These are phyloP conservation scores for Drosophila suboccidentalis DNA, from an alignment of 2,888 invertebrate genomes.

Conservation along the genomic window DNA sequence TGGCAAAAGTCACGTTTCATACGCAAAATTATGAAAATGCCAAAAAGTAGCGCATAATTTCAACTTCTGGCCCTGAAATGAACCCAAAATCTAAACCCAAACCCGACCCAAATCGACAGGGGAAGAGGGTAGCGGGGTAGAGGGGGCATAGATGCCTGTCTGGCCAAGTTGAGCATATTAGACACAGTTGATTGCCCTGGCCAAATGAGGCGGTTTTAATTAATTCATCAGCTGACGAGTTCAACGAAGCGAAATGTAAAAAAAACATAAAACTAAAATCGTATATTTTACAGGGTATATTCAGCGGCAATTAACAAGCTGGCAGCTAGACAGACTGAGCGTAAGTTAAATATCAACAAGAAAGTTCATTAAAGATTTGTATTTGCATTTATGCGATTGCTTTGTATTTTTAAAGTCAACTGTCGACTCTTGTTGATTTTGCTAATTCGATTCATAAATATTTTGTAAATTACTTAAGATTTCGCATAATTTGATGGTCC, in stretches of 20 bases:
- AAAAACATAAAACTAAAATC: slow-evolving; percentile 31
- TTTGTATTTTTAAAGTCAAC: slow-evolving; percentile 7
- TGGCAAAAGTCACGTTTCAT: slow-evolving; percentile 75
- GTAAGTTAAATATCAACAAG: slow-evolving; percentile 51
- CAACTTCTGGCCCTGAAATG: slow-evolving; percentile 38
- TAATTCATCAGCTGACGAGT: slow-evolving; percentile 69
- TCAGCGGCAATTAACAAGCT: slow-evolving; percentile 54
- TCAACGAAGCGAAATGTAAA: slow-evolving; percentile 44
- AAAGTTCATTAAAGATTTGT: slow-evolving; percentile 69
- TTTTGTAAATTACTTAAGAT: slow-evolving; percentile 76
- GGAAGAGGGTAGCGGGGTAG: background rate
- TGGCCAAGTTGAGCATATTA: slow-evolving; percentile 42
- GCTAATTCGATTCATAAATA: slow-evolving; percentile 69
- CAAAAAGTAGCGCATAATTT: slow-evolving; percentile 71
- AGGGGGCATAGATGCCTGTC: slow-evolving; percentile 12
- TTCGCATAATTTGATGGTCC: slow-evolving; percentile 76
- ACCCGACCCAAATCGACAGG: slow-evolving; percentile 5
- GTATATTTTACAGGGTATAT: slow-evolving; percentile 59
- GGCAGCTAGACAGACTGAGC: slow-evolving; percentile 3
- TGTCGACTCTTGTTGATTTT: slow-evolving; percentile 61
- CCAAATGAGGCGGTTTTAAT: slow-evolving; percentile 81
- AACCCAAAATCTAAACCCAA: slow-evolving; percentile 4
- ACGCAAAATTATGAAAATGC: slow-evolving; percentile 77
- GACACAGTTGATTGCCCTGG: slow-evolving; percentile 66
- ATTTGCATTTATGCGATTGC: slow-evolving; percentile 57